These are phyloP conservation scores for Actinostola sp. DNA, from an alignment of 92 coral and sea anemone genomes.

Conservation along the genomic window DNA sequence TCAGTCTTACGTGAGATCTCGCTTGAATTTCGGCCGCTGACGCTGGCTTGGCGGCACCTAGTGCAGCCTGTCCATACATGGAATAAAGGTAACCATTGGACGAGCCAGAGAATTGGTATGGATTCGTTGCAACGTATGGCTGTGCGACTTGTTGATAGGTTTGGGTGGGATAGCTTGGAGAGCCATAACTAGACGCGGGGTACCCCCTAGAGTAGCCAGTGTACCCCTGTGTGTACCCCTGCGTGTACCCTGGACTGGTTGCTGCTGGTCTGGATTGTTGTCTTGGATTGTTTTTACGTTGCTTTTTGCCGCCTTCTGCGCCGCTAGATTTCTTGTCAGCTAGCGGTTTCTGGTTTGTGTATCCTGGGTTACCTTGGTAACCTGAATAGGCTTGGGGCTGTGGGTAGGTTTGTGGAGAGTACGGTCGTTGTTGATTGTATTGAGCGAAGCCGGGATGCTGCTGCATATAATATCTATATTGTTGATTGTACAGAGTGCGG, in stretches of 20 bases:
- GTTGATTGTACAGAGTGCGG: too few relatives aligned
- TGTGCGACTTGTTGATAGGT: slow-evolving; percentile 3
- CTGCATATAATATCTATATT: too few relatives aligned
- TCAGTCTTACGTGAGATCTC: background rate
- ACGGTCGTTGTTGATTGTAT: background rate
- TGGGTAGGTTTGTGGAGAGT: background rate
- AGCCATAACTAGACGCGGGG: background rate
- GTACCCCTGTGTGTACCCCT: background rate
- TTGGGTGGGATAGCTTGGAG: background rate
- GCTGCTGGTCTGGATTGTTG: background rate
- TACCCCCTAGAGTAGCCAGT: background rate
- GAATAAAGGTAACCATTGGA: background rate
- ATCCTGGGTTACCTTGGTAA: too few relatives aligned
- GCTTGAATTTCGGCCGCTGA: slow-evolving; percentile 9
- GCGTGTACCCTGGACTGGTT: background rate
- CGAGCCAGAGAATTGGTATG: background rate
- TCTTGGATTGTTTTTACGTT: too few relatives aligned
- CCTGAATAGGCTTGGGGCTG: background rate
- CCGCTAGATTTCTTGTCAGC: background rate
- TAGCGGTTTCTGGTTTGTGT: background rate
- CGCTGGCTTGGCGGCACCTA: background rate
- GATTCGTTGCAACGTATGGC: background rate
- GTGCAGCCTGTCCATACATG: background rate
- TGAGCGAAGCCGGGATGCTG: too few relatives aligned
- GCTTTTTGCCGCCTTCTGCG: too few relatives aligned